Percentiles rank a stretch among this genome's conserved stretches.
Conservation (phyloP, 2,888 invertebrate genomes). For the Villa cingulata region DNA sequence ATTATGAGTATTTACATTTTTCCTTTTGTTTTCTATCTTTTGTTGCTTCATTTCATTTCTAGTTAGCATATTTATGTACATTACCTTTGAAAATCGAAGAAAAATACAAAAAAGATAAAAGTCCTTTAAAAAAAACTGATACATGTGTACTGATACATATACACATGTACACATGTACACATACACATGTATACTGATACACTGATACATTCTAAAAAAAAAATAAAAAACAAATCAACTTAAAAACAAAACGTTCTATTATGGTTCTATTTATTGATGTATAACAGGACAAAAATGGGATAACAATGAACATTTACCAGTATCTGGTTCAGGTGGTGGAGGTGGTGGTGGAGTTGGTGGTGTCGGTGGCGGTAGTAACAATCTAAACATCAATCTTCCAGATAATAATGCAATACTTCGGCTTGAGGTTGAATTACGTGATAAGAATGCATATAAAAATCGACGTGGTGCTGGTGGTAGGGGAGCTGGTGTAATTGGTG, state of each 20-base stretch:
- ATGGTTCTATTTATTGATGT: neutral
- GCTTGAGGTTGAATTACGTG: constrained; percentile 38
- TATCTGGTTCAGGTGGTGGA: neutral
- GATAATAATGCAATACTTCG: constrained; percentile 34
- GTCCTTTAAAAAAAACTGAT: too few species aligned
- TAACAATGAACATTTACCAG: constrained; percentile 8
- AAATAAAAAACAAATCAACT: neutral
- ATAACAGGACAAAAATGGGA: constrained; percentile 6
- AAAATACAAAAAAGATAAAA: too few species aligned
- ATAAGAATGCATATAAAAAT: constrained; percentile 35
- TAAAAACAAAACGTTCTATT: neutral
- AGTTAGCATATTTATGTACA: too few species aligned
- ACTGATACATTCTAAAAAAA: too few species aligned
- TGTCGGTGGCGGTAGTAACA: constrained; percentile 21
- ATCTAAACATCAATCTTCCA: constrained; percentile 37
- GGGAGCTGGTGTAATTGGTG: constrained; percentile 34
- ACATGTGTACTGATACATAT: too few species aligned
- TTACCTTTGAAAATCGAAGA: too few species aligned
- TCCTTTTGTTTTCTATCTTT: too few species aligned
- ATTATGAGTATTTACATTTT: too few species aligned
- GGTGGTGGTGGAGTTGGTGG: neutral
- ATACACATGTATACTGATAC: too few species aligned
- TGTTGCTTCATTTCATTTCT: too few species aligned
- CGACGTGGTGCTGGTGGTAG: constrained; percentile 33
- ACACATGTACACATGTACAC: too few species aligned